Evolutionary conservation across 2,888 invertebrate genomes (phyloP).

Genomic region (Phortica magna): DNA sequence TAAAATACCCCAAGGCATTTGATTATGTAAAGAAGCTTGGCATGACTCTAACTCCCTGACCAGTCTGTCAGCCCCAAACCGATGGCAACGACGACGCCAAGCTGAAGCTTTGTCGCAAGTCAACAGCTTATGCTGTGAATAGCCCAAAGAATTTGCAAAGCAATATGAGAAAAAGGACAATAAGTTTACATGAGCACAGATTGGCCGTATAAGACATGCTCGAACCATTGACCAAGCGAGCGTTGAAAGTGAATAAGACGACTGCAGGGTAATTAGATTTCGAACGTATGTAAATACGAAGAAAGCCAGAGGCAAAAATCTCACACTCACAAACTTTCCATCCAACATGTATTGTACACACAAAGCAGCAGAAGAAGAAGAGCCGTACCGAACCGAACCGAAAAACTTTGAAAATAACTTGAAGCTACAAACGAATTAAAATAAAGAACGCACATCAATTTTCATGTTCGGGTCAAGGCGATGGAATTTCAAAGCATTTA

Average conservation of each 20-base stretch:
- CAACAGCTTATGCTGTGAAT: neutral
- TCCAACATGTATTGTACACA: neutral
- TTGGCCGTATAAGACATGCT: neutral
- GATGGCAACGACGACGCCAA: too few relatives aligned
- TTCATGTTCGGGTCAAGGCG: constrained; percentile 67
- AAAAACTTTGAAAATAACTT: constrained; percentile 70
- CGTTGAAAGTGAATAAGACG: neutral
- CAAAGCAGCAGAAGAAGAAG: constrained; percentile 16
- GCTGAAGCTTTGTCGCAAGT: too few relatives aligned
- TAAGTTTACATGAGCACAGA: neutral
- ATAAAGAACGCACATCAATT: constrained; percentile 59
- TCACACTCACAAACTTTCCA: constrained; percentile 10
- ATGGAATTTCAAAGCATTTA: constrained; percentile 10
- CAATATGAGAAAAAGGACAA: neutral
- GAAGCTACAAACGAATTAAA: constrained; percentile 65
- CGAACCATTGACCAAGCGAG: neutral
- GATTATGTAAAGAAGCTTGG: too few relatives aligned
- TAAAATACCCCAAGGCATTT: too few relatives aligned
- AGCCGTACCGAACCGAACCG: constrained; percentile 62
- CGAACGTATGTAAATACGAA: constrained; percentile 25
- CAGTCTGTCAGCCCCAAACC: too few relatives aligned
- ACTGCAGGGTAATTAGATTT: constrained; percentile 19
- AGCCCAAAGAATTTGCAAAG: constrained; percentile 17
- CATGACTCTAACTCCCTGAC: too few relatives aligned
- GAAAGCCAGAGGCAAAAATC: constrained; percentile 33